Base-by-base conservation (phyloP, 1,140 invertebrate species). In the Apis laboriosa region DNA sequence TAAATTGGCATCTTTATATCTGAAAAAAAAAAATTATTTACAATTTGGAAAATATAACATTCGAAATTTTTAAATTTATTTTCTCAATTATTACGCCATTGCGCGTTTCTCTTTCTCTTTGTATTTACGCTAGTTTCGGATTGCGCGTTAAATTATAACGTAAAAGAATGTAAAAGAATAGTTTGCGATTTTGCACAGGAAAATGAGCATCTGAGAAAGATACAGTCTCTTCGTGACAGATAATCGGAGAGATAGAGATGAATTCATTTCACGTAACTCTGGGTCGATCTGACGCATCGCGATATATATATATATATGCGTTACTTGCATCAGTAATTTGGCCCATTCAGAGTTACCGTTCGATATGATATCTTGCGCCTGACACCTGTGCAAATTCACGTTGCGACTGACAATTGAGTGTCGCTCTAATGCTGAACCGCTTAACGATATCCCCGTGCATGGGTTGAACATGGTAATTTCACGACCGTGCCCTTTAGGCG, bases 311-410 rank as follows among this genome's bases (percentile, higher is more conserved):
- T 43, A 43, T 43, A 43, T 43, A 43, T 43, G 24, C 51, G 34
- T 43, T 28, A 60, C 17, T 43, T 19, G 19, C 53, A 49, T 74
- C 71, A 34, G 71, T 21, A 80, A 80, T 80, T 80, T 75, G 7
- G 17, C 12, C 79, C 60, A 80, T 80, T 80, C 71, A 80, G 61
- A 11, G 12, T 49, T 24, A 15, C 61, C 8, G 60, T 5, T 51
- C 79, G 79, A 80, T 75, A 75, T 58, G 79, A 80, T 73, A 80
- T 80, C 70, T 74, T 55, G 78, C 51, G 21, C 43, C 58, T 74
- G 77, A 80, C 79, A 80, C 79, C 79, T 80, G 79, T 67, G 79
- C 73, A 80, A 67, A 80, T 75, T 75, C 71, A 73, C 79, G 43
- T 19, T 66, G 79, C 72, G 34, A 64, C 72, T 66, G 71, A 75